Conservation (phyloP, 2,888 invertebrate genomes). For the Nymphalis c-album region DNA sequence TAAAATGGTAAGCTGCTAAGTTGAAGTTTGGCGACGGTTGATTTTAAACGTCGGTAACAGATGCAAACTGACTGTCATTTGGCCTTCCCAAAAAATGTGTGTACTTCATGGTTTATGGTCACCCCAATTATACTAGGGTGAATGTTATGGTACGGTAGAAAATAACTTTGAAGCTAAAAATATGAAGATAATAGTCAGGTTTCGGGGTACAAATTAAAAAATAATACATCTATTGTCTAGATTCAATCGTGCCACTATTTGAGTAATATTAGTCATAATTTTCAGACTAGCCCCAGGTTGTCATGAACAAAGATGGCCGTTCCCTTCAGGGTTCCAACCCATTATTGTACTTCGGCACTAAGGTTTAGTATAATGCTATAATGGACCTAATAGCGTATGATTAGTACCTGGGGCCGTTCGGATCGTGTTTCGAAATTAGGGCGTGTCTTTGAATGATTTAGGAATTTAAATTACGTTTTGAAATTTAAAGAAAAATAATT, state of each 20-base stretch:
- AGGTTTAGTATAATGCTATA: conserved; percentile 29
- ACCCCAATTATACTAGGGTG: conserved; percentile 17
- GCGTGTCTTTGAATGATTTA: conserved; percentile 38
- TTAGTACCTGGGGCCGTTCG: conserved; percentile 30
- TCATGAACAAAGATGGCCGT: conserved; percentile 53
- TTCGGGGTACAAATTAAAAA: not conserved
- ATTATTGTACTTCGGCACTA: conserved; percentile 30
- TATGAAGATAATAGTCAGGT: not conserved
- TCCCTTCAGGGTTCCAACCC: conserved; percentile 24
- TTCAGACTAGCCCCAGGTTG: conserved; percentile 58
- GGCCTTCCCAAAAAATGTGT: not conserved
- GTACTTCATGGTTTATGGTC: conserved; percentile 21
- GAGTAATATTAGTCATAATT: conserved; percentile 48
- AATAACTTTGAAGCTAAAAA: no score
- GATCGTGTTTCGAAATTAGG: conserved; percentile 27
- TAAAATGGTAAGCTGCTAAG: no score
- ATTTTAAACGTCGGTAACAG: not conserved
- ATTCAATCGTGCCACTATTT: conserved; percentile 6
- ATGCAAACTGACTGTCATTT: not conserved
- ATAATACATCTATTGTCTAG: not conserved
- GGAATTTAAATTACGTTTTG: conserved; percentile 18
- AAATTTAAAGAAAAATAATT: not conserved
- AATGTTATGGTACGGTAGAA: no score
- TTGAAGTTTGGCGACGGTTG: not conserved
- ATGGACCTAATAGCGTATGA: conserved; percentile 38